These are phyloP conservation scores for Lordiphosa collinella DNA, from an alignment of 1,140 invertebrate species.

Conservation along the genomic window DNA sequence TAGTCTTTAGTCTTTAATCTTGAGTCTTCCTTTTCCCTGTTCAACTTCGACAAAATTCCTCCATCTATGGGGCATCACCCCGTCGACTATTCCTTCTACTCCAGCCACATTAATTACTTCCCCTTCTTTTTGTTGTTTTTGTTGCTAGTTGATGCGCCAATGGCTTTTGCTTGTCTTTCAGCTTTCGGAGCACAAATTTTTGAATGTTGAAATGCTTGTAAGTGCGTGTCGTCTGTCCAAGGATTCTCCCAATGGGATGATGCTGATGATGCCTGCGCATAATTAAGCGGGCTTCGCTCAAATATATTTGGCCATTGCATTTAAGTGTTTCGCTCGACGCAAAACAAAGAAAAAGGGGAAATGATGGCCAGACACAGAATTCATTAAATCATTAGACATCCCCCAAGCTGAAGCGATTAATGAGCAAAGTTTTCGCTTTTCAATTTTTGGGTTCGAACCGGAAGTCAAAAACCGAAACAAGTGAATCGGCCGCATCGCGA, in stretches of 20 bases:
- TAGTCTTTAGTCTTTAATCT: no score
- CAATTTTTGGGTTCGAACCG: constrained; percentile 25
- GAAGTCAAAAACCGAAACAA: constrained; percentile 56
- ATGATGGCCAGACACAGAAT: constrained; percentile 28
- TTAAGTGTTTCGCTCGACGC: constrained; percentile 41
- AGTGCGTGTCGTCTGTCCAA: constrained; percentile 26
- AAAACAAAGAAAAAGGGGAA: not conserved
- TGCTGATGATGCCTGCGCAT: constrained; percentile 41
- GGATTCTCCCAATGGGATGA: constrained; percentile 18
- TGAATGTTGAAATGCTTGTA: constrained; percentile 36
- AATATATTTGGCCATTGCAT: constrained; percentile 45
- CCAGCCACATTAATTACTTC: constrained; percentile 32
- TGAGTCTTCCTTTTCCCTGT: no score
- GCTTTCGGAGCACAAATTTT: constrained; percentile 38
- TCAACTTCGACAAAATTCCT: no score
- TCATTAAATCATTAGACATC: constrained; percentile 54
- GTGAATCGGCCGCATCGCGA: constrained; percentile 44
- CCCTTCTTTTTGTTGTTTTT: constrained; percentile 25
- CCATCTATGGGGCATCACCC: constrained; percentile 1
- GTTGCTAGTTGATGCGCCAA: constrained; percentile 37
- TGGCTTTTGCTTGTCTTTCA: constrained; percentile 41
- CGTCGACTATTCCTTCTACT: not conserved
- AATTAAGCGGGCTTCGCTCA: constrained; percentile 52
- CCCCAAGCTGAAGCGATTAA: constrained; percentile 28
- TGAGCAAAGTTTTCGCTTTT: constrained; percentile 23